Percentiles rank a stretch among this genome's conserved stretches.
phyloP scores from a whole-genome alignment of 2,113 vertebrate genomes.

The Nesoenas mayeri region DNA sequence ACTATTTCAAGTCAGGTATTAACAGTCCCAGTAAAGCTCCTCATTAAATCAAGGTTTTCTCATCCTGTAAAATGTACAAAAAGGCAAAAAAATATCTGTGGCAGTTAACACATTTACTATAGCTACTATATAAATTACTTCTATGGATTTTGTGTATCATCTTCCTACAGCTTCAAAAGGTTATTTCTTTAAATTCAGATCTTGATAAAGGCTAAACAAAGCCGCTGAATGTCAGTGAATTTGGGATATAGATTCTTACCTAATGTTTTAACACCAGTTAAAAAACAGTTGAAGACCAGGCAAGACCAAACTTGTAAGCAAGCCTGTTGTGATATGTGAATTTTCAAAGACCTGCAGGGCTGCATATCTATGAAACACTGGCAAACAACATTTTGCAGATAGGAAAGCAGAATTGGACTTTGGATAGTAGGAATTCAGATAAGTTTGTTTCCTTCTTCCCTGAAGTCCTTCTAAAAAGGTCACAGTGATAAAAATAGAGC shows the following conservation, averaged over 20 bases:
- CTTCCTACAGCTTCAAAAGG: neutral
- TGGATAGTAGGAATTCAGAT: neutral
- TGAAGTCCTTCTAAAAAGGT: constrained; percentile 55
- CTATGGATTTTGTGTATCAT: neutral
- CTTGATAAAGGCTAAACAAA: neutral
- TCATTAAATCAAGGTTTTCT: neutral
- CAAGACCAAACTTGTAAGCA: neutral
- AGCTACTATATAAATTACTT: neutral
- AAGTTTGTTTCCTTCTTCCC: constrained; percentile 19
- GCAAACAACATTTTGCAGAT: neutral
- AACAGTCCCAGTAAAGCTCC: neutral
- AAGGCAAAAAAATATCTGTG: neutral
- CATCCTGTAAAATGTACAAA: neutral
- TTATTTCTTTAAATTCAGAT: neutral
- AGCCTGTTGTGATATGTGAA: neutral
- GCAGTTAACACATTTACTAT: neutral
- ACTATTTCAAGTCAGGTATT: neutral
- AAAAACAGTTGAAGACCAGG: neutral
- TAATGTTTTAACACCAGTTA: neutral
- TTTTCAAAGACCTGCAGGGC: neutral
- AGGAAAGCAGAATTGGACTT: neutral
- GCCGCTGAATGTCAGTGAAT: accelerated
- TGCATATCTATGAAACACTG: neutral
- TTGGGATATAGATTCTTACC: neutral
- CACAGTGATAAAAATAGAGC: constrained; percentile 50